Conservation (phyloP, 2,797 vertebrate genomes). For the Prunella strophiata region DNA sequence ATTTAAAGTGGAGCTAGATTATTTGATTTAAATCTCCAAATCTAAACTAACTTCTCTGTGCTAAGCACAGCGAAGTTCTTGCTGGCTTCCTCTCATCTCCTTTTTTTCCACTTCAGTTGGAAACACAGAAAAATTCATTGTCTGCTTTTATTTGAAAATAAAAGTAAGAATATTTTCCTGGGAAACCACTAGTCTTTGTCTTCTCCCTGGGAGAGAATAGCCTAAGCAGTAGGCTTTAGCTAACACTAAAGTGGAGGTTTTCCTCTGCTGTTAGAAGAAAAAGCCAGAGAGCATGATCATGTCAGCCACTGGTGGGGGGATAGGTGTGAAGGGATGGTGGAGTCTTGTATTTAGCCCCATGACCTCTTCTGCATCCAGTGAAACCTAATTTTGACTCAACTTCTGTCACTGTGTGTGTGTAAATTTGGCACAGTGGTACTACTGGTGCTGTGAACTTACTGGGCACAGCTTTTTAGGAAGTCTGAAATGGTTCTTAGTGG, state of each 20-base stretch:
- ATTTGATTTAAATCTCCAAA: background rate
- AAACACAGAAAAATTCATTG: background rate
- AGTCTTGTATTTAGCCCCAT: background rate
- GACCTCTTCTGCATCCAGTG: background rate
- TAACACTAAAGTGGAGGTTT: background rate
- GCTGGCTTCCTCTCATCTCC: background rate
- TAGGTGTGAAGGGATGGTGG: background rate
- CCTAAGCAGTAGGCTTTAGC: background rate
- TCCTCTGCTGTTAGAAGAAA: background rate
- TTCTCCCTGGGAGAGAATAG: background rate
- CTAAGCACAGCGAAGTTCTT: background rate
- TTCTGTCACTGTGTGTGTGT: rapidly evolving
- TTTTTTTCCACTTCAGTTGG: background rate
- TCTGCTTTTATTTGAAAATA: background rate
- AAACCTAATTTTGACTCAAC: background rate
- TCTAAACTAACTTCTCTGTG: background rate
- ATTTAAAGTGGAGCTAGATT: background rate
- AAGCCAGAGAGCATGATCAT: background rate
- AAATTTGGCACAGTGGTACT: background rate
- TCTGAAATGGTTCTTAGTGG: background rate
- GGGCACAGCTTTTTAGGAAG: background rate
- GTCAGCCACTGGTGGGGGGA: background rate
- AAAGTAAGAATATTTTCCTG: background rate
- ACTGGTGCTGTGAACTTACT: background rate
- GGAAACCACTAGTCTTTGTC: background rate